A percentile compares a stretch with the other conserved stretches of the same genome.
Evolutionary conservation across 2,113 vertebrate genomes (phyloP).

Genomic region (Ascaphus truei): DNA sequence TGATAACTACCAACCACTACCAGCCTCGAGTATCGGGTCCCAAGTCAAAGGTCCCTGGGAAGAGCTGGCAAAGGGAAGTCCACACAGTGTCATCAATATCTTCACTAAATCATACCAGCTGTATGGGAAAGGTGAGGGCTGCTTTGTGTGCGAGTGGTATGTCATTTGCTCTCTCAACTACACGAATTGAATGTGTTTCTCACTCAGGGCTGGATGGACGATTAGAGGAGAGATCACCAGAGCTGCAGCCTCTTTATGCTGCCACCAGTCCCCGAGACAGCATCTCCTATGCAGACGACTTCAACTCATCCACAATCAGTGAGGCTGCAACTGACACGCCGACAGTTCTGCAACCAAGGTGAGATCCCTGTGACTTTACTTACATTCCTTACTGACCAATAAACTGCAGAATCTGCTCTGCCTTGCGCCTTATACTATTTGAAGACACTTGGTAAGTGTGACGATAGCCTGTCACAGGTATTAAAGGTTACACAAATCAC

Average conservation of each 20-base stretch:
- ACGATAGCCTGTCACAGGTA: no score
- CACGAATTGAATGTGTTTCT: neutral
- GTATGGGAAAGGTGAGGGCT: conserved; percentile 71
- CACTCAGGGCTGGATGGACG: conserved; percentile 66
- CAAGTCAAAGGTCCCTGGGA: conserved; percentile 75
- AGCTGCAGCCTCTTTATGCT: conserved; percentile 51
- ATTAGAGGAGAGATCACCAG: conserved; percentile 48
- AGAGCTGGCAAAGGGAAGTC: conserved; percentile 87
- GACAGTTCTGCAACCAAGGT: conserved; percentile 69
- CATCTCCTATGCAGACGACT: conserved; percentile 81
- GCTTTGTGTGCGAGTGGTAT: neutral
- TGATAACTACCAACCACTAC: conserved; percentile 66
- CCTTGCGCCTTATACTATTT: no score
- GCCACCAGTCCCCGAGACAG: conserved; percentile 57
- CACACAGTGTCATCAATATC: conserved; percentile 93
- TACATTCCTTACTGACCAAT: no score
- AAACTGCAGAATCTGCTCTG: no score
- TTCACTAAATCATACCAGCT: conserved; percentile 83
- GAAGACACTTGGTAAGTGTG: no score
- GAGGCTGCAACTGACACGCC: conserved; percentile 65
- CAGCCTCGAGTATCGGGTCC: conserved; percentile 42
- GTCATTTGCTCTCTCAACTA: neutral
- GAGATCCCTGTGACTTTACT: no score
- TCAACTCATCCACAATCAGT: conserved; percentile 73
- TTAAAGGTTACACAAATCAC: no score